Conservation (phyloP, 2,113 vertebrate genomes). For the Psammodynastes pulverulentus region DNA sequence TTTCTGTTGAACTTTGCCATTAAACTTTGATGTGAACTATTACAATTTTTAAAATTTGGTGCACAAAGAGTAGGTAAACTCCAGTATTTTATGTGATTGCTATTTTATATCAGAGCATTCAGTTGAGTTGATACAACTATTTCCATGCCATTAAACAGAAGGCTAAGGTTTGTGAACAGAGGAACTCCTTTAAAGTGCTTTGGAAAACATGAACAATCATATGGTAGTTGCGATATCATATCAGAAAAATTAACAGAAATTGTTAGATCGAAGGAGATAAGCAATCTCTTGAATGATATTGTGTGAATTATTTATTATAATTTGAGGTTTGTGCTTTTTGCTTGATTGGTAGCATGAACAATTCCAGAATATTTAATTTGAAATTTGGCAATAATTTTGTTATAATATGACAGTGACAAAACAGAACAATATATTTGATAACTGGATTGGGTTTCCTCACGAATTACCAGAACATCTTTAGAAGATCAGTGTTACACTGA, state of each 20-base stretch:
- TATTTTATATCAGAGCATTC: slow-evolving; percentile 7
- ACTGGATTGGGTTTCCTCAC: slow-evolving; percentile 54
- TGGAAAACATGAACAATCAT: not conserved
- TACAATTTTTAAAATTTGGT: slow-evolving; percentile 15
- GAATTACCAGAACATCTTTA: slow-evolving; percentile 52
- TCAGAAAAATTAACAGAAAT: slow-evolving; percentile 16
- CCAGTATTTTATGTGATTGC: slow-evolving; percentile 30
- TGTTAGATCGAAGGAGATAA: slow-evolving; percentile 27
- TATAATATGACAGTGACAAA: slow-evolving; percentile 42
- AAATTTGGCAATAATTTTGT: slow-evolving; percentile 51
- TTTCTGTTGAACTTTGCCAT: not conserved
- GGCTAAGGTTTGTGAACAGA: slow-evolving; percentile 19
- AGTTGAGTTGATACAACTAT: not conserved
- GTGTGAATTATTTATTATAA: slow-evolving; percentile 15
- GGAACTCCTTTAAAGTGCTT: not conserved
- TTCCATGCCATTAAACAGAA: slow-evolving; percentile 16
- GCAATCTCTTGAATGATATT: slow-evolving; percentile 24
- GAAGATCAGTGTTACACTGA: slow-evolving; percentile 46
- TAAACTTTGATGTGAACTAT: not conserved
- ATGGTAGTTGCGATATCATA: slow-evolving; percentile 31
- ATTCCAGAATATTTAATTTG: slow-evolving; percentile 50
- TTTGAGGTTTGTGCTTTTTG: slow-evolving; percentile 30
- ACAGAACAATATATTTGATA: slow-evolving; percentile 56
- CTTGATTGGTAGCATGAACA: slow-evolving; percentile 48
- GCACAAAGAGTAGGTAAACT: slow-evolving; percentile 31